phyloP scores from a whole-genome alignment of 2,113 vertebrate species.

The Periophthalmus modestus region DNA sequence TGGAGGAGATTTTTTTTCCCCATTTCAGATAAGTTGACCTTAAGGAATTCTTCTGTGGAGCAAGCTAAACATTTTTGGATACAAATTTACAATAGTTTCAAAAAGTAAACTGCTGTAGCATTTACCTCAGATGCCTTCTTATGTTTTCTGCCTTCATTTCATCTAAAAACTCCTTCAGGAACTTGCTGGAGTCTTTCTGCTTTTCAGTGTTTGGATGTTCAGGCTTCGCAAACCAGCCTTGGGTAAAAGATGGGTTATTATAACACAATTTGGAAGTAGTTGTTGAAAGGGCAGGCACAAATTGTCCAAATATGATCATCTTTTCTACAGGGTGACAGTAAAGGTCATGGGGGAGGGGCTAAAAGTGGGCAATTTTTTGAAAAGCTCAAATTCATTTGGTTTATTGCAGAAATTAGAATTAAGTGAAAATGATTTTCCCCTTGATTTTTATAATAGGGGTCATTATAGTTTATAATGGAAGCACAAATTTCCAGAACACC shows the following conservation, averaged over 20 bases:
- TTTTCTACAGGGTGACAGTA: no score
- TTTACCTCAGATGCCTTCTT: conserved; percentile 86
- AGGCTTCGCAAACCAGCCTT: conserved; percentile 88
- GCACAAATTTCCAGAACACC: no score
- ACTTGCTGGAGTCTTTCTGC: conserved; percentile 33
- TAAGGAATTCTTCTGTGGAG: not conserved
- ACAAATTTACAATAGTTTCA: not conserved
- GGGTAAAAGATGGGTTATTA: conserved; percentile 11
- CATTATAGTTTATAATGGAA: no score
- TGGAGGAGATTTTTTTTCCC: not conserved
- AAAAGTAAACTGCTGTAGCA: not conserved
- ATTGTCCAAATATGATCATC: no score
- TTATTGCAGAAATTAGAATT: no score
- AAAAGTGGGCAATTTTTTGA: no score
- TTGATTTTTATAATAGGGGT: no score
- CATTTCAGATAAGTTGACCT: not conserved
- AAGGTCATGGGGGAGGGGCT: no score
- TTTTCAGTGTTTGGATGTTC: conserved; percentile 29
- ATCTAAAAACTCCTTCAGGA: conserved; percentile 80
- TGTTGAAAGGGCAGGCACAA: no score
- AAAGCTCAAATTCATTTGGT: no score
- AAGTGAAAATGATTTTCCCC: no score
- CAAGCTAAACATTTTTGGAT: not conserved
- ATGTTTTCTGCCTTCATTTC: conserved; percentile 90
- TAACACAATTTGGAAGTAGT: not conserved